phyloP scores from a whole-genome alignment of 2,113 vertebrate genomes.

The Xiphophorus couchianus region DNA sequence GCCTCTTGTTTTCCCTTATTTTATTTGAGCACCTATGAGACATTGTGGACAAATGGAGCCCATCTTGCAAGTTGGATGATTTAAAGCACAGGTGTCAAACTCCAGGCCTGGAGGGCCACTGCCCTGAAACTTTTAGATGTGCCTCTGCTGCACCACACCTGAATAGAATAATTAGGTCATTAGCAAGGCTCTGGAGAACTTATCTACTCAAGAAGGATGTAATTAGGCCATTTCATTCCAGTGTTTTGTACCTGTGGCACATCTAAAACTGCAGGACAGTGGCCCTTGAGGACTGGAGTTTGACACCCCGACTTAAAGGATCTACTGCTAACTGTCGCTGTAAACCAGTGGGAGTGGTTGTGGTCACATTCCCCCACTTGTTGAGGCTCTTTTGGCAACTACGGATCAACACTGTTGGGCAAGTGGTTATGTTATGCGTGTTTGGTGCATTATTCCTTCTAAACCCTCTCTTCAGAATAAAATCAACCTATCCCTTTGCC shows the following conservation, averaged over 20 bases:
- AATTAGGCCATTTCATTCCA: too few relatives aligned
- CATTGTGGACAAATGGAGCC: too few relatives aligned
- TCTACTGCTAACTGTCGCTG: background rate
- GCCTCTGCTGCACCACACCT: too few relatives aligned
- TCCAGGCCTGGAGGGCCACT: too few relatives aligned
- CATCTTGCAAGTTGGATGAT: background rate
- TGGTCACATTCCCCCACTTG: background rate
- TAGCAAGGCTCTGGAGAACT: too few relatives aligned
- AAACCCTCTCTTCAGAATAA: slow-evolving; percentile 14
- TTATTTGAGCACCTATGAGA: too few relatives aligned
- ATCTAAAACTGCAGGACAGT: too few relatives aligned
- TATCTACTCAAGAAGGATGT: too few relatives aligned
- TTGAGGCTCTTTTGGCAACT: background rate
- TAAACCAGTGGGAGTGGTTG: slow-evolving; percentile 37
- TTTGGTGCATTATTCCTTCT: background rate
- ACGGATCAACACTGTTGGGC: background rate
- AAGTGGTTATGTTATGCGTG: background rate
- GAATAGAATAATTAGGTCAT: too few relatives aligned
- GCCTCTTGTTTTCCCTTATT: background rate
- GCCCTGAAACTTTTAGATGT: too few relatives aligned
- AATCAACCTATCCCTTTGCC: background rate
- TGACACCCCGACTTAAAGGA: background rate
- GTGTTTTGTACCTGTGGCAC: too few relatives aligned
- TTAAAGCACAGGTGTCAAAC: background rate
- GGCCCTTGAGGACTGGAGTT: too few relatives aligned